Evolutionary conservation across 2,888 invertebrate species (phyloP), one percentile per base, ranked within the genome.

Genomic region (Pandemis corylana): DNA sequence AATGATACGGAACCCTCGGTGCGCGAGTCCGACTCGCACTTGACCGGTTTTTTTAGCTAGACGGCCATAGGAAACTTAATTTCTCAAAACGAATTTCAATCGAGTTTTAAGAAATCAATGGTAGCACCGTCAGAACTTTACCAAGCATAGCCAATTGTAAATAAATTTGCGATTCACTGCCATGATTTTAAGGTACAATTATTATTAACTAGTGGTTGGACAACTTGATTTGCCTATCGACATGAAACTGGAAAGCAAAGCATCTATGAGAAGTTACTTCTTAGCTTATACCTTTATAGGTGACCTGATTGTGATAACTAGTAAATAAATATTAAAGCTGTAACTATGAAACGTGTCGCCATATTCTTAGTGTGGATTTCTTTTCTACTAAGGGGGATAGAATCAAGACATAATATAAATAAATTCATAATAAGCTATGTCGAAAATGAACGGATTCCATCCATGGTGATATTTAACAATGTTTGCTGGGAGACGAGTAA

Each of bases 401-500:
- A 72, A 10, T 42, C 61, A 0, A 61, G 44, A 10, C 13, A n/a
- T 15, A 41, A 56, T 28, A 5, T 70, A 10, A 28, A 7, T 12
- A 49, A 80, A 66, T 90, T 90, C 72, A 76, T 91, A 9, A 85
- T 79, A 70, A 76, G 80, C 12, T 91, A 83, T 10, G 80, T 91
- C 4, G 72, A 78, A 65, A 89, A 91, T 76, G 91, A 91, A 77
- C 71, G 77, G 0, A 87, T 84, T 68, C 86, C 90, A 0, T 89
- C 90, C 0, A 80, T 83, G 78, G 74, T 90, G 46, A 78, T 87
- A n/a, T 84, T 80, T 15, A 76, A 77, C 12, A 79, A 83, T 28
- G 72, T 89, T 12, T 90, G 90, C 71, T 90, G 90, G 91, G 78
- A 76, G 13, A 85, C 81, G 65, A 79, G 91, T 91, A 80, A 83